phyloP scores from a whole-genome alignment of 2,113 vertebrate species.

The Indicator indicator region DNA sequence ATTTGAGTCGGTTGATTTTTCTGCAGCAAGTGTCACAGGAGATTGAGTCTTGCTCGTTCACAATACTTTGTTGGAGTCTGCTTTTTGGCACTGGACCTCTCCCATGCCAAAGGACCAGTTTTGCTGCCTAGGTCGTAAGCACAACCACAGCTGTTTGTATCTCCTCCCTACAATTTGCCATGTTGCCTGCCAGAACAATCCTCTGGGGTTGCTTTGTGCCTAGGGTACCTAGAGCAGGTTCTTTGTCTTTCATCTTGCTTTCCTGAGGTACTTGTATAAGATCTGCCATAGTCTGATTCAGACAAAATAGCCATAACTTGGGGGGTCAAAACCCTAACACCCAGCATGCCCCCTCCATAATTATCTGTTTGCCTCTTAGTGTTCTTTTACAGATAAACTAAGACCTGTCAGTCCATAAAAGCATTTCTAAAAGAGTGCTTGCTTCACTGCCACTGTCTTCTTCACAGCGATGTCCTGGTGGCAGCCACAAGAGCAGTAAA shows the following conservation, averaged over 20 bases:
- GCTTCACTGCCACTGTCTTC: constrained; percentile 17
- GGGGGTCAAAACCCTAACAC: neutral
- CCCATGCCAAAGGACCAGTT: neutral
- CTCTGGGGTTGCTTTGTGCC: neutral
- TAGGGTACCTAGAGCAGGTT: neutral
- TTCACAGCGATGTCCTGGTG: constrained; percentile 6
- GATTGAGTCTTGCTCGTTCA: neutral
- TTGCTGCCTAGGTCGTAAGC: neutral
- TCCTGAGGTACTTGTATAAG: neutral
- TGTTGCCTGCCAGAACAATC: neutral
- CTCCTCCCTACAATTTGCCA: neutral
- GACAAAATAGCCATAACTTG: neutral
- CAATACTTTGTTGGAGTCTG: neutral
- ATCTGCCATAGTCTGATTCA: neutral
- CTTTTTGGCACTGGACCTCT: neutral
- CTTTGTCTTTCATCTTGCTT: neutral
- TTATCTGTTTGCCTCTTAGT: neutral
- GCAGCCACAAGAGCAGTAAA: constrained; percentile 28
- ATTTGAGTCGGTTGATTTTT: neutral
- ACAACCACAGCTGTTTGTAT: neutral
- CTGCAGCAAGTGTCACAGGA: neutral
- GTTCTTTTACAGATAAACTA: neutral
- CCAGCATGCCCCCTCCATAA: rapidly evolving
- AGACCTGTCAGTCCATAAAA: neutral
- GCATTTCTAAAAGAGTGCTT: constrained; percentile 1